A percentile compares a stretch with the other conserved stretches of the same genome.
Evolutionary conservation across 2,113 vertebrate genomes (phyloP).

Genomic region (Bothrops jararaca): DNA sequence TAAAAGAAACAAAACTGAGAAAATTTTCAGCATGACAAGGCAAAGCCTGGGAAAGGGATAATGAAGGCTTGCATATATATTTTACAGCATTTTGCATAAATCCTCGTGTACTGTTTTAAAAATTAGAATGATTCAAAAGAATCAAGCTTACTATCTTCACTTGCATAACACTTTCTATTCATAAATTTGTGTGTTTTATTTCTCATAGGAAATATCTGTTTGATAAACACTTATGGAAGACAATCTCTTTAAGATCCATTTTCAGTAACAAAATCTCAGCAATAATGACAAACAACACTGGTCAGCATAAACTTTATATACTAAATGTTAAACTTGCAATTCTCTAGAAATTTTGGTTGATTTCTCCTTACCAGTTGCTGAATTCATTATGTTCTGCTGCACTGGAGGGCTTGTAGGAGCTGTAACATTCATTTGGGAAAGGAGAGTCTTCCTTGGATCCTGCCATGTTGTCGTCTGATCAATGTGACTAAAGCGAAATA

Average conservation of each 20-base stretch:
- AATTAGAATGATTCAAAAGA: neutral
- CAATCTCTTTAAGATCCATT: neutral
- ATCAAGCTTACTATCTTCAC: neutral
- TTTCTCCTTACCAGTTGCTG: slow-evolving; percentile 79
- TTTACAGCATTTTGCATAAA: neutral
- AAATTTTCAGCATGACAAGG: neutral
- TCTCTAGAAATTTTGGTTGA: slow-evolving; percentile 1
- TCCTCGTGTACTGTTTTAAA: neutral
- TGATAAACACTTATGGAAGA: neutral
- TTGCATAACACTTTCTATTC: neutral
- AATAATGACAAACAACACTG: neutral
- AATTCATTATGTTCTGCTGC: slow-evolving; percentile 88
- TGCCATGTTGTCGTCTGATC: slow-evolving; percentile 98
- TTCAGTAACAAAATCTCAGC: neutral
- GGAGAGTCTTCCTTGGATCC: slow-evolving; percentile 92
- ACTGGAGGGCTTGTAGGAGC: slow-evolving; percentile 84
- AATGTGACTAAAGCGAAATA: slow-evolving; percentile 82
- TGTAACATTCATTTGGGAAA: slow-evolving; percentile 87
- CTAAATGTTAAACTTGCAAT: neutral
- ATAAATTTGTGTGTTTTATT: neutral
- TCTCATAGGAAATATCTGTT: neutral
- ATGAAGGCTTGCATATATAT: neutral
- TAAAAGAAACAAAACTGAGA: neutral
- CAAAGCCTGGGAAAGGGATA: neutral
- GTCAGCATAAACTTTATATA: neutral